phyloP scores from a whole-genome alignment of 2,113 vertebrate genomes.

The Maccullochella peelii region DNA sequence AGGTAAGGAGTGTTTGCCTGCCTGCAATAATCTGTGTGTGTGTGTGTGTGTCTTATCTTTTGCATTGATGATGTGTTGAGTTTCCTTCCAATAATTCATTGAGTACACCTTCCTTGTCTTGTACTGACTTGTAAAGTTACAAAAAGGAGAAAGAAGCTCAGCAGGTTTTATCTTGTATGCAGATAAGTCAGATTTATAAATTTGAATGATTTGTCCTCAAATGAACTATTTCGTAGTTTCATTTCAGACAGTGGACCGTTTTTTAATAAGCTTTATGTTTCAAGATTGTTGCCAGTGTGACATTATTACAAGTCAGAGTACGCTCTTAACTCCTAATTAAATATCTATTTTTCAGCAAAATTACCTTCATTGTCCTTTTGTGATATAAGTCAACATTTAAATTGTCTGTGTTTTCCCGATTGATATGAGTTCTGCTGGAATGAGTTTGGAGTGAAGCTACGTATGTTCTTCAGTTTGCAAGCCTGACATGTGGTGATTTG shows the following conservation, averaged over 20 bases:
- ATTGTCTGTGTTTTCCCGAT: neutral
- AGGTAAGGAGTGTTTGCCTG: constrained; percentile 52
- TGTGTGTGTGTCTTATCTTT: constrained; percentile 17
- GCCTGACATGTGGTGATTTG: neutral
- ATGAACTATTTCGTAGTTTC: neutral
- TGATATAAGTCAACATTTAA: neutral
- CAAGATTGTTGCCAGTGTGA: neutral
- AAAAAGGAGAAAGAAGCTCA: constrained; percentile 16
- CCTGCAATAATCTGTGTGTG: constrained; percentile 34
- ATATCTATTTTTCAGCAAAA: neutral
- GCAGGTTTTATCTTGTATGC: constrained; percentile 15
- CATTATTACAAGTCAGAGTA: neutral
- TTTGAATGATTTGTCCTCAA: neutral
- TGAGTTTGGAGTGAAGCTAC: constrained; percentile 4
- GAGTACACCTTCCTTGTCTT: constrained; percentile 50
- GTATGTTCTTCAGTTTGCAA: constrained; percentile 1
- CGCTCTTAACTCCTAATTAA: neutral
- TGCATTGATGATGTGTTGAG: constrained; percentile 50
- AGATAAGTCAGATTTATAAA: constrained; percentile 4
- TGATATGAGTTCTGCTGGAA: neutral
- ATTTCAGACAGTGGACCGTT: neutral
- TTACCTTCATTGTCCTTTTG: neutral
- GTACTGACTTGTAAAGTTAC: constrained; percentile 61
- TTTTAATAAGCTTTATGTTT: neutral
- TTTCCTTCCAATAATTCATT: constrained; percentile 48